phyloP scores from a whole-genome alignment of 2,113 vertebrate species.

The Sakesphorus luctuosus region DNA sequence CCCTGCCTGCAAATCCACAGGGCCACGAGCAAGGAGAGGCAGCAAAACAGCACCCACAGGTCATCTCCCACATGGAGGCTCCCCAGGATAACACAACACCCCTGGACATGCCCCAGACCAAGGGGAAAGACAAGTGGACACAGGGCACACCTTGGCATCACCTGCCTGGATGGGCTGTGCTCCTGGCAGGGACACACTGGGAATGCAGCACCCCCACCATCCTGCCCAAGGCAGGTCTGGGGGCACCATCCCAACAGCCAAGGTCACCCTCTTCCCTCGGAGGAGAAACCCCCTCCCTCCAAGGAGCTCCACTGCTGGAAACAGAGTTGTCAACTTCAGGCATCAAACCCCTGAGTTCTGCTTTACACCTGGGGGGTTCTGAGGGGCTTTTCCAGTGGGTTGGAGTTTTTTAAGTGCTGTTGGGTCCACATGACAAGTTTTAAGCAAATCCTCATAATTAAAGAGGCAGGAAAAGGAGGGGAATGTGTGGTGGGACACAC shows the following conservation, averaged over 20 bases:
- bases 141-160: fast-evolving
- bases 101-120: not conserved
- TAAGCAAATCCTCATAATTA: not conserved
- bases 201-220: not conserved
- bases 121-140: fast-evolving
- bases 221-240: not conserved
- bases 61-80: not conserved
- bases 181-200: not conserved
- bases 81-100: not conserved
- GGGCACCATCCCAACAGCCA: not conserved
- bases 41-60: not conserved
- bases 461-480: not conserved
- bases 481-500: not conserved
- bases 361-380: not conserved
- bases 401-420: not conserved
- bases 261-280: not conserved
- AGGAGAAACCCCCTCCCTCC: not conserved
- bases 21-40: not conserved
- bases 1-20: not conserved
- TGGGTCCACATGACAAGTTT: not conserved
- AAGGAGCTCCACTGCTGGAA: not conserved
- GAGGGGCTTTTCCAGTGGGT: not conserved
- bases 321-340: not conserved
- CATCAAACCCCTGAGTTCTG: not conserved
- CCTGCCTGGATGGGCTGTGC: fast-evolving